These are phyloP conservation scores for Sphaerophoria taeniata DNA, from an alignment of 2,888 invertebrate genomes.

Conservation along the genomic window DNA sequence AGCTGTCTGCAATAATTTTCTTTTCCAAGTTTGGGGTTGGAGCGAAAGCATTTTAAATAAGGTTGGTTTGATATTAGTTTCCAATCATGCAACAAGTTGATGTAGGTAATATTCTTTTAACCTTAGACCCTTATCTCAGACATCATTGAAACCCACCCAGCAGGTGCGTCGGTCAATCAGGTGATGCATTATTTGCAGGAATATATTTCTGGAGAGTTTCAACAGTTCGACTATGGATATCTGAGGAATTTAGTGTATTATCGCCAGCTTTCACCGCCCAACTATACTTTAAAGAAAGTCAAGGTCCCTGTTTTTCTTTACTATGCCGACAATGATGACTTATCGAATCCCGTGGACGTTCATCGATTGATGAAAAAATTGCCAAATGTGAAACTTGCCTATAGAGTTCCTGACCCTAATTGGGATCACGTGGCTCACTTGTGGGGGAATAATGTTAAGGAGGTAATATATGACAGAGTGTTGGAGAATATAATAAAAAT, in stretches of 20 bases:
- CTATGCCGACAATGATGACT: constrained; percentile 79
- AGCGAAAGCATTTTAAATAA: constrained; percentile 66
- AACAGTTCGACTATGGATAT: constrained; percentile 80
- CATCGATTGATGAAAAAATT: constrained; percentile 74
- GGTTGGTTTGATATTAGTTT: constrained; percentile 10
- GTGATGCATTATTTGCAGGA: constrained; percentile 81
- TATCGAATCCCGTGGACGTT: constrained; percentile 77
- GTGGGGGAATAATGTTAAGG: constrained; percentile 78
- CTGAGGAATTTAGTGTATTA: constrained; percentile 78
- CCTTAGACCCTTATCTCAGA: constrained; percentile 78
- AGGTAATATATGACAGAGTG: constrained; percentile 77
- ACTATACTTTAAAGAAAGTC: constrained; percentile 79
- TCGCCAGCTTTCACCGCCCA: constrained; percentile 79
- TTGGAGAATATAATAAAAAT: constrained; percentile 75
- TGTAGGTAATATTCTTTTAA: background rate
- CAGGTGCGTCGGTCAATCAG: constrained; percentile 81
- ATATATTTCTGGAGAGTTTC: constrained; percentile 79
- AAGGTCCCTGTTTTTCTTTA: constrained; percentile 79
- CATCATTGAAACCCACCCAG: constrained; percentile 80
- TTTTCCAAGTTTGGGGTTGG: constrained; percentile 80
- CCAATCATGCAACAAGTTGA: background rate
- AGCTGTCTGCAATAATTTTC: constrained; percentile 78
- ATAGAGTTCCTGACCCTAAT: constrained; percentile 76
- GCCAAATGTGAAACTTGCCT: constrained; percentile 74
- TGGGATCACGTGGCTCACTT: constrained; percentile 80